Base-by-base conservation (phyloP, 2,113 vertebrate species). In the Dunckerocampus dactyliophorus region DNA sequence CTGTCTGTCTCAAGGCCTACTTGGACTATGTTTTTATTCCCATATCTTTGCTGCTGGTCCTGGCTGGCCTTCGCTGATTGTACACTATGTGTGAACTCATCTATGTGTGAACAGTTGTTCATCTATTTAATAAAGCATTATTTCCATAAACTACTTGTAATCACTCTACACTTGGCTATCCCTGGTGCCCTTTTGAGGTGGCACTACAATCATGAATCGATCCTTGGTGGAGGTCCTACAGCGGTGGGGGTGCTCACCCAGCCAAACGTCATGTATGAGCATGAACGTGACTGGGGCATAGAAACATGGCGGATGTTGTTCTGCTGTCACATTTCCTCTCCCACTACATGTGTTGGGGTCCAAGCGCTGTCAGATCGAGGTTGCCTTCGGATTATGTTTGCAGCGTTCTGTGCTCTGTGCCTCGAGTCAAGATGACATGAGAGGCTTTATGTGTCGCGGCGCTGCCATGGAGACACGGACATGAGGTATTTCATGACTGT, bases 381-480 rank as follows among this genome's bases (percentile, higher is more conserved):
- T 59, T 67, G 56, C 49, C 42, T 63, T 60, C 67, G 67, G 72
- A 75, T 80, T 72, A 62, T 65, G 52, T 6, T 42, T 58, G 48
- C 59, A 31, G 28, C 21, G 47, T 43, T 73, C 67, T 68, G 63
- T 67, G 47, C 47, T 54, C 53, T 43, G 54, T 28, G 64, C 63
- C 50, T 0, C 17, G 53, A 67, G 68, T 64, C n/a, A 63, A 73
- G 71, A 75, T 66, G 65, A 67, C 74, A 67, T 59, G 62, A 77
- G 67, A 65, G 43, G 45, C 53, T 75, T 69, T 49, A 47, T 73
- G 69, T 62, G 39, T 53, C 59, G 55, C 17, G 48, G 46, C 50
- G 53, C 53, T 55, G 60, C 52, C 31, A 17, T 11, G 43, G 34
- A 59, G 49, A 53, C n/a, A 31, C 45, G 15, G 22, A 1, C 24